These are phyloP conservation scores for Nesoenas mayeri DNA, from an alignment of 2,113 vertebrate genomes.

Conservation along the genomic window DNA sequence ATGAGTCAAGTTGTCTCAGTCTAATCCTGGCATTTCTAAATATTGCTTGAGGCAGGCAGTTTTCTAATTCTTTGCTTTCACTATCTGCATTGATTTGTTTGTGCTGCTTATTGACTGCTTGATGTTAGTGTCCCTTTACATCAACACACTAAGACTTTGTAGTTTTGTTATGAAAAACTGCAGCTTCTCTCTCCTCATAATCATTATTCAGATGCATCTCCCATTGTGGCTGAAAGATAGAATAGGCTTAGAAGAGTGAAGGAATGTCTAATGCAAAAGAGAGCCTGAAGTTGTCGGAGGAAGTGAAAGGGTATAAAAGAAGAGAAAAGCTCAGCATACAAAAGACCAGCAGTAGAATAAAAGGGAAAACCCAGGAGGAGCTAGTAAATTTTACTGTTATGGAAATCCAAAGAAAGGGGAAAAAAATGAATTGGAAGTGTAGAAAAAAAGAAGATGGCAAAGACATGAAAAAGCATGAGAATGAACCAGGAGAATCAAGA, in stretches of 20 bases:
- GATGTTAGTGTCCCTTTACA: background rate
- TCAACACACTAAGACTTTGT: background rate
- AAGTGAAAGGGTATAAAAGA: background rate
- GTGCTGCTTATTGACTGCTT: background rate
- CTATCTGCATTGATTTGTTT: constrained; percentile 9
- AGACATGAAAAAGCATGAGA: background rate
- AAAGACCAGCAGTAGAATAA: background rate
- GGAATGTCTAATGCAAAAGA: background rate
- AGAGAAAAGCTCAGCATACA: background rate
- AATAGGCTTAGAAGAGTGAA: background rate
- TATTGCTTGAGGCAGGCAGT: background rate
- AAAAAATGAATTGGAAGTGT: background rate
- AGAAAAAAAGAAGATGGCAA: background rate
- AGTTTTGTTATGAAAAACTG: background rate
- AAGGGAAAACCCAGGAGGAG: background rate
- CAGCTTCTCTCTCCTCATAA: background rate
- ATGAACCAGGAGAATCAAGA: background rate
- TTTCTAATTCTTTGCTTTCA: background rate
- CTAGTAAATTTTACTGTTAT: background rate
- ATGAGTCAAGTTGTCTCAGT: background rate
- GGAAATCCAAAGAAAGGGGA: background rate
- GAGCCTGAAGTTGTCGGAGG: background rate
- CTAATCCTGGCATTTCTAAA: background rate
- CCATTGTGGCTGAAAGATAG: background rate
- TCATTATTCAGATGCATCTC: background rate